Conservation (phyloP, 2,797 vertebrate genomes). For the Luscinia luscinia region DNA sequence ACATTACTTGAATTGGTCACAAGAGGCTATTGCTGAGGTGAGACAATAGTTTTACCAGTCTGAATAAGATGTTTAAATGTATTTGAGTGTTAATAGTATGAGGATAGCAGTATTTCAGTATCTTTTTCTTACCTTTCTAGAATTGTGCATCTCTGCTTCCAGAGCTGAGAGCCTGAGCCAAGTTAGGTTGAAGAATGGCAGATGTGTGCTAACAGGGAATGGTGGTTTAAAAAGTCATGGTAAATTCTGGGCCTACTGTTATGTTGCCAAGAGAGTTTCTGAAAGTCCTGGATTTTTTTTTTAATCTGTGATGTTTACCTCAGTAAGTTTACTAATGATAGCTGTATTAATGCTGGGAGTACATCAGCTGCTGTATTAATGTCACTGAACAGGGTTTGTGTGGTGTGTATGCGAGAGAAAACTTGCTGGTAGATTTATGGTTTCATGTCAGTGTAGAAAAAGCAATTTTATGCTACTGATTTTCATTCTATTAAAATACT, state of each 20-base stretch:
- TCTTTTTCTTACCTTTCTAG: neutral
- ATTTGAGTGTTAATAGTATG: neutral
- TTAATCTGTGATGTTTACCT: neutral
- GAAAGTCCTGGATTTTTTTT: neutral
- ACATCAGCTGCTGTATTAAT: neutral
- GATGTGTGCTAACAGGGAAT: neutral
- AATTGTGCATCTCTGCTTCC: neutral
- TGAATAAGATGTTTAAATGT: neutral
- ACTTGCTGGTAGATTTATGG: neutral
- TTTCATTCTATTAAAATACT: neutral
- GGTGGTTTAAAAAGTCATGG: neutral
- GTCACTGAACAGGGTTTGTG: accelerated
- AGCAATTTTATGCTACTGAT: neutral
- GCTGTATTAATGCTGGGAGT: neutral
- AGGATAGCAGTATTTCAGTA: neutral
- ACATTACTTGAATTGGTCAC: neutral
- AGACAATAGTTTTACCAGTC: neutral
- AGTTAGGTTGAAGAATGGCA: neutral
- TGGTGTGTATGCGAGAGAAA: neutral
- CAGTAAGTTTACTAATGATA: neutral
- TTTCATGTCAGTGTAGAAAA: neutral
- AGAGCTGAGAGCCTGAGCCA: neutral
- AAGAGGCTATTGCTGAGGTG: neutral
- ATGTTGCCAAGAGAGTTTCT: neutral
- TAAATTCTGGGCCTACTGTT: neutral